phyloP scores from a whole-genome alignment of 1,140 invertebrate genomes.

The Drosophila chauvacae region DNA sequence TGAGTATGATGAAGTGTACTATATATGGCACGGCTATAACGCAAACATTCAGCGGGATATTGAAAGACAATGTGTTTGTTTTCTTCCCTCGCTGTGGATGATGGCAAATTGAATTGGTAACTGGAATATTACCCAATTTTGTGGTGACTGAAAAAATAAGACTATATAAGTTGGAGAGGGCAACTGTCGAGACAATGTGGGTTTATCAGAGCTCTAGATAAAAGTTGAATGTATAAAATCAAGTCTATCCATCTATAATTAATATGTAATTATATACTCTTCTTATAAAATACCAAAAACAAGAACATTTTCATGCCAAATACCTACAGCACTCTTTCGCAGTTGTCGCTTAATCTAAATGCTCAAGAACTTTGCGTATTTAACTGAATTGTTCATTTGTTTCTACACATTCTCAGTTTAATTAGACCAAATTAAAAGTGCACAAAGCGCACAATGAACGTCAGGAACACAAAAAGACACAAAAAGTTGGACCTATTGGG shows the following conservation, averaged over 20 bases:
- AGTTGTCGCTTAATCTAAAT: conserved; percentile 46
- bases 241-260: too few species aligned
- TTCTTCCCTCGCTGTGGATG: conserved; percentile 5
- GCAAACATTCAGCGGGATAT: conserved; percentile 38
- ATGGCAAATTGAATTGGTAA: conserved; percentile 33
- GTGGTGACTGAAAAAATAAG: background rate
- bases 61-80: conserved; percentile 42
- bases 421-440: conserved; percentile 76
- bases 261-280: too few species aligned
- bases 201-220: too few species aligned
- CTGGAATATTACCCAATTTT: conserved; percentile 10
- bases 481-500: conserved; percentile 15
- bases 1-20: conserved; percentile 74
- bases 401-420: conserved; percentile 58
- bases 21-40: conserved; percentile 52
- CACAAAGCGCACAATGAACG: conserved; percentile 56
- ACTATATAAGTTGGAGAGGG: background rate
- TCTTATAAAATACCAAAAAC: too few species aligned
- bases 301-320: too few species aligned
- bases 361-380: conserved; percentile 13
- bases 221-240: too few species aligned
- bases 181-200: background rate
- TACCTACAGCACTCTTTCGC: background rate
- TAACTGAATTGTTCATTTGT: conserved; percentile 45
- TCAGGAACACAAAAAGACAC: conserved; percentile 25